Conservation (phyloP, 2,113 vertebrate species). For the Callipepla squamata region DNA sequence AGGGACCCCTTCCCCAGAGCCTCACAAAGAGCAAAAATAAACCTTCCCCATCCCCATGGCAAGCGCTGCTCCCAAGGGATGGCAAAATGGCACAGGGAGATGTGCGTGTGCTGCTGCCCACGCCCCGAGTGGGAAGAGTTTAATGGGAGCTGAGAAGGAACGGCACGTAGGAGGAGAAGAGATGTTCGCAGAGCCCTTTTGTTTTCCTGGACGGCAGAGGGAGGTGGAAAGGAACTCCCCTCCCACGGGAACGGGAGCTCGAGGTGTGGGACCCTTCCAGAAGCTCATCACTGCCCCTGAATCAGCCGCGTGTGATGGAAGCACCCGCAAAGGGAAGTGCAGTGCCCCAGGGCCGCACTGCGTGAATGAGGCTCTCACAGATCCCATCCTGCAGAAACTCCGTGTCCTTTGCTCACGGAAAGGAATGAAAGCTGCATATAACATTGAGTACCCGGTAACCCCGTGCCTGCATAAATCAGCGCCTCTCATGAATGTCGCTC, state of each 20-base stretch:
- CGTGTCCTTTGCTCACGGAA: slow-evolving; percentile 44
- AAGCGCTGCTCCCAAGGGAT: slow-evolving; percentile 27
- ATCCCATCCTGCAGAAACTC: slow-evolving; percentile 20
- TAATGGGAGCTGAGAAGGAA: slow-evolving; percentile 54
- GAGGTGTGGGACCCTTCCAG: not conserved
- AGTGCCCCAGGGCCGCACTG: not conserved
- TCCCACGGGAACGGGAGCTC: not conserved
- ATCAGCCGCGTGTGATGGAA: not conserved
- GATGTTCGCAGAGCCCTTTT: slow-evolving; percentile 56
- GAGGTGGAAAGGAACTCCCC: slow-evolving; percentile 4
- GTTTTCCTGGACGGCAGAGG: slow-evolving; percentile 36
- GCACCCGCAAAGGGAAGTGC: not conserved
- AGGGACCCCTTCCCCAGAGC: not conserved
- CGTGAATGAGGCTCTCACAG: slow-evolving; percentile 54
- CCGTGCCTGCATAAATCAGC: slow-evolving; percentile 54
- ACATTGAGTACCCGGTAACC: slow-evolving; percentile 40
- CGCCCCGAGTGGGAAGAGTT: slow-evolving; percentile 49
- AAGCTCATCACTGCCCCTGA: not conserved
- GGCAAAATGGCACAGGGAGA: not conserved
- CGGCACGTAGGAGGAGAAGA: slow-evolving; percentile 34
- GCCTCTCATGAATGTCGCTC: slow-evolving; percentile 53
- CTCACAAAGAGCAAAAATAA: slow-evolving; percentile 17
- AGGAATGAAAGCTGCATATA: slow-evolving; percentile 54
- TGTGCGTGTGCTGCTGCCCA: slow-evolving; percentile 19
- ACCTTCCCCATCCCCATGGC: not conserved